phyloP scores from a whole-genome alignment of 2,113 vertebrate species.

The Crotalus horridus region DNA sequence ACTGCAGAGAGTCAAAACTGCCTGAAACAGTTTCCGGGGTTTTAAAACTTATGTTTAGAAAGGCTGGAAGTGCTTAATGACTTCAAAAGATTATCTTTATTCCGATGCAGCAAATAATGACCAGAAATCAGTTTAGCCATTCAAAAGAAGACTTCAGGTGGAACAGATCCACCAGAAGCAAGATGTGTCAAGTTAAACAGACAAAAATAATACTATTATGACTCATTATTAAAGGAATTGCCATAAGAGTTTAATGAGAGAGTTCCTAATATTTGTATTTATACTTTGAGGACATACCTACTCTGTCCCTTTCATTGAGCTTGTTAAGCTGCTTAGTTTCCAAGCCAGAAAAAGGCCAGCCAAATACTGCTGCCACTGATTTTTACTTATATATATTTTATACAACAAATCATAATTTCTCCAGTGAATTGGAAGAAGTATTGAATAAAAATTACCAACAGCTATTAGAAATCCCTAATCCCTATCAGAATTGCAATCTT shows the following conservation, averaged over 20 bases:
- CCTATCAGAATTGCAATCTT: background rate
- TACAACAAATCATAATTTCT: background rate
- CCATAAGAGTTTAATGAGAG: background rate
- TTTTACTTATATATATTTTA: background rate
- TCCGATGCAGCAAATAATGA: background rate
- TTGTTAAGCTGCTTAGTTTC: background rate
- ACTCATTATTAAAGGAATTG: background rate
- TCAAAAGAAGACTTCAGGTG: background rate
- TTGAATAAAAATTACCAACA: background rate
- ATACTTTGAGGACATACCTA: background rate
- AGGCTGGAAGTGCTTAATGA: background rate
- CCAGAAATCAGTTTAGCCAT: background rate
- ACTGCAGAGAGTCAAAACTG: background rate
- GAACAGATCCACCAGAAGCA: background rate
- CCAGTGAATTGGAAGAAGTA: background rate
- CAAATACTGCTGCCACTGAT: background rate
- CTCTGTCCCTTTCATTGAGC: background rate
- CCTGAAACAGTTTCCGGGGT: background rate
- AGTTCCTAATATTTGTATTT: background rate
- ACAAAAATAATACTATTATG: background rate
- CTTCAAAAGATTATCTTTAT: background rate
- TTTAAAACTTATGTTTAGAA: background rate
- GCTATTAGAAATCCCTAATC: background rate
- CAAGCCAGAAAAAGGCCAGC: background rate
- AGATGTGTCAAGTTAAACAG: background rate